Conservation (phyloP, 1,140 invertebrate species). For the Macrobrachium rosenbergii region DNA sequence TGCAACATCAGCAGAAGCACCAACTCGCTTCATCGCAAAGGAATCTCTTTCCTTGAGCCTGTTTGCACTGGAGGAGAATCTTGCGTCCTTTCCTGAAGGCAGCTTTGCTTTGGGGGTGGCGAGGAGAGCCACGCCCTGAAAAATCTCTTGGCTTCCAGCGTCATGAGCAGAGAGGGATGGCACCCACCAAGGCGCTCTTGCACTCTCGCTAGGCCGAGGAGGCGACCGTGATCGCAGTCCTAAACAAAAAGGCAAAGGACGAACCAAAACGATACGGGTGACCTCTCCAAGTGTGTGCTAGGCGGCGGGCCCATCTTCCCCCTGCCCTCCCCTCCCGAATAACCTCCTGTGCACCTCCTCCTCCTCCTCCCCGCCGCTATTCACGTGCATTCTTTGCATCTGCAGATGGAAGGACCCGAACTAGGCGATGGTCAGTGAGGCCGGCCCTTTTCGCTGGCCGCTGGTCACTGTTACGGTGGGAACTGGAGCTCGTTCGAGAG, state of each 20-base stretch:
- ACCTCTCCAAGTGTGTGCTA: constrained; percentile 5
- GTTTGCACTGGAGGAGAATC: not conserved
- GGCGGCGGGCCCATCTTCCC: not conserved
- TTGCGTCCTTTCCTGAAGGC: no score
- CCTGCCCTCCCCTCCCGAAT: not conserved
- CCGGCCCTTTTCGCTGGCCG: constrained; percentile 12
- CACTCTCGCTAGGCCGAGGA: no score
- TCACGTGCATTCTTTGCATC: constrained; percentile 45
- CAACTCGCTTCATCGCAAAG: no score
- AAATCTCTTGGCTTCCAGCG: no score
- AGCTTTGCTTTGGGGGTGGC: no score
- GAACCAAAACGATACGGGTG: not conserved
- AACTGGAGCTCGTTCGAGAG: constrained; percentile 10
- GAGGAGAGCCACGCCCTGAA: no score
- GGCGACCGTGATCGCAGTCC: not conserved
- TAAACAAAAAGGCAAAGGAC: constrained; percentile 20
- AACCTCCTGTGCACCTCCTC: no score
- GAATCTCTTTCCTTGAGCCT: not conserved
- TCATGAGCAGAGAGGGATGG: no score
- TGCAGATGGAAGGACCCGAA: constrained; percentile 38
- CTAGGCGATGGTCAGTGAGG: constrained; percentile 35
- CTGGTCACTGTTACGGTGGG: constrained; percentile 49
- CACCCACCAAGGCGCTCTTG: no score
- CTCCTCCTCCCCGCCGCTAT: constrained; percentile 32
- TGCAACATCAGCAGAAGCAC: not conserved